Base-by-base conservation (phyloP, 2,888 invertebrate species). In the Athetis lepigone region DNA sequence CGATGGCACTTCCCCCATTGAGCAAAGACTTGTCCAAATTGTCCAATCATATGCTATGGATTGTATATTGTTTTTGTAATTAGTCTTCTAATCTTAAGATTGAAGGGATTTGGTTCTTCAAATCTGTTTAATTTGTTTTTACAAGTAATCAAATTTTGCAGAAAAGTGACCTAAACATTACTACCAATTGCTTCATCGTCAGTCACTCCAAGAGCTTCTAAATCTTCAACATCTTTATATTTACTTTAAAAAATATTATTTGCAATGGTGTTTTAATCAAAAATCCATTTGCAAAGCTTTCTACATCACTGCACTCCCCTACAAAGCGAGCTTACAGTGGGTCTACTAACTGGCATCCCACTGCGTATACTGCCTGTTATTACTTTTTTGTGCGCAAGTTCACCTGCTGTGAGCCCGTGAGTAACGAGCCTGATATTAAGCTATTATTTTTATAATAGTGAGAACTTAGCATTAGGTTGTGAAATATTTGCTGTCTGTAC, bases 331-430 rank as follows among this genome's bases (percentile, higher is more conserved):
- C 18, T 64, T 29, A 23, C 62, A 75, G 68, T 75, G 75, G 65
- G 73, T 67, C 62, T 65, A 70, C 70, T 66, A 81, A 79, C 75
- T 73, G 82, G 74, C 79, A 50, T 73, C 84, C 84, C 71, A 70
- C 81, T 66, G 83, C 52, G 82, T 66, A 46, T 57, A 70, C 79
- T 49, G 59, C 72, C 77, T 78, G 40, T 79, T 79, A 79, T 71
- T 81, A 58, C 57, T 69, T 73, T 70, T 81, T 82, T 81, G 65
- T 82, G 50, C 55, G 56, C 49, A 49, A 70, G 54, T 75, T 54
- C 85, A 88, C 91, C 89, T 88, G 91, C 90, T 90, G 90, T 54
- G 90, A 60, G 79, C 68, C 72, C 81, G 79, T 88, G 85, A 90
- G 78, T 85, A 85, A 88, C 84, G 75, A 82, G 71, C 63, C 70